Evolutionary conservation across 2,888 invertebrate genomes (phyloP).

Genomic region (Microctonus aethiopoides): DNA sequence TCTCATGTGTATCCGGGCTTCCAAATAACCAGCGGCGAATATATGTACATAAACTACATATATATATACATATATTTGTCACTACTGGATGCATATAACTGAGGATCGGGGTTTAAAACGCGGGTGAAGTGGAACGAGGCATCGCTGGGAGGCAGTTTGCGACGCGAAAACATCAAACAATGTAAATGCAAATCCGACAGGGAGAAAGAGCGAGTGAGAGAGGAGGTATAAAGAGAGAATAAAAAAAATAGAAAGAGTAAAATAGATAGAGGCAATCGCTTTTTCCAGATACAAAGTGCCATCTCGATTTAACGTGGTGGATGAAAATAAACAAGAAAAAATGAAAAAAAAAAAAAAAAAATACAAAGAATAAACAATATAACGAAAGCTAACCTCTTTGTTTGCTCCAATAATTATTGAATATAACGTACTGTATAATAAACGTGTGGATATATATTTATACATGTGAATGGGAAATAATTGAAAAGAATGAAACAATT

Average conservation of each 20-base stretch:
- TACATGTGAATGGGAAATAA: neutral
- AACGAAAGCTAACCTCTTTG: neutral
- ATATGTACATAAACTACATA: neutral
- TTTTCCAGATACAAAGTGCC: neutral
- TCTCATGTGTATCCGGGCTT: neutral
- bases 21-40: neutral
- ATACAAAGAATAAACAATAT: neutral
- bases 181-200: slow-evolving; percentile 9
- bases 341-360: neutral
- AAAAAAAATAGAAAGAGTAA: slow-evolving; percentile 5
- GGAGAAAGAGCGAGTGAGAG: slow-evolving; percentile 2
- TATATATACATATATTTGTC: neutral
- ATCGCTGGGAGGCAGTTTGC: neutral
- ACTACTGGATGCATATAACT: neutral
- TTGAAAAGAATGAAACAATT: neutral
- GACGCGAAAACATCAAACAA: slow-evolving; percentile 3
- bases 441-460: neutral
- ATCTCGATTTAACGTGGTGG: neutral
- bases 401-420: neutral
- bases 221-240: neutral
- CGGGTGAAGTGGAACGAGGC: slow-evolving; percentile 18
- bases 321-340: too few species aligned
- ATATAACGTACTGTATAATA: neutral
- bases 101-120: slow-evolving; percentile 1
- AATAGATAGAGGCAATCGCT: neutral